Evolutionary conservation across 2,797 vertebrate species (phyloP).

Genomic region (Neopelma chrysocephalum): DNA sequence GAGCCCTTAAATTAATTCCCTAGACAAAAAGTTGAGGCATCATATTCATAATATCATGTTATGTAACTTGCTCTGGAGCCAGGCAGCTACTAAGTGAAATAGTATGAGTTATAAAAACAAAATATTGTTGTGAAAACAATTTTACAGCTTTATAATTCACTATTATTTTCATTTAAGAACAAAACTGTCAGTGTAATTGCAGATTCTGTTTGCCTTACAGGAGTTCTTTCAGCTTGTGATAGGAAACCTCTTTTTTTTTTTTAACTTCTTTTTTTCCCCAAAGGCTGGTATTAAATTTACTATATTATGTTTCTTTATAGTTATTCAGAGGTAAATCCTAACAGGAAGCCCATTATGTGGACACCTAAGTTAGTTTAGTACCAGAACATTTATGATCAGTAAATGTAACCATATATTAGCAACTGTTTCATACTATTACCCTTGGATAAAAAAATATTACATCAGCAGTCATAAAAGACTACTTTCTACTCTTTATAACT

Average conservation of each 20-base stretch:
- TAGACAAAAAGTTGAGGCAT: slow-evolving; percentile 47
- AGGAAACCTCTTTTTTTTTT: background rate
- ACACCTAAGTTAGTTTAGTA: slow-evolving; percentile 12
- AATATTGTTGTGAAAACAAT: slow-evolving; percentile 57
- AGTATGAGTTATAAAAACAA: slow-evolving; percentile 53
- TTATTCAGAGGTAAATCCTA: slow-evolving; percentile 41
- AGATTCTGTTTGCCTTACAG: slow-evolving; percentile 52
- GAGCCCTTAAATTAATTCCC: slow-evolving; percentile 58
- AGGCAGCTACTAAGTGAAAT: slow-evolving; percentile 52
- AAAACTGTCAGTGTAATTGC: slow-evolving; percentile 55
- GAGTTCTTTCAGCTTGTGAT: slow-evolving; percentile 33
- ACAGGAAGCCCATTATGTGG: background rate
- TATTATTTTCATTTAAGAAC: slow-evolving; percentile 59
- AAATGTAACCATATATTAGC: background rate
- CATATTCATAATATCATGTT: slow-evolving; percentile 45
- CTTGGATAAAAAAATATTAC: background rate
- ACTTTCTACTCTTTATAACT: background rate
- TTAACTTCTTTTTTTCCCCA: background rate
- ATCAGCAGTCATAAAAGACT: background rate
- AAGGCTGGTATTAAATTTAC: slow-evolving; percentile 54
- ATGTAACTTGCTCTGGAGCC: slow-evolving; percentile 21
- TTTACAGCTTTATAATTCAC: slow-evolving; percentile 60
- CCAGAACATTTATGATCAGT: background rate
- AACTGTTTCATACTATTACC: background rate
- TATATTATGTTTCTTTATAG: background rate